Evolutionary conservation across 1,140 invertebrate species (phyloP).

Genomic region (Patella vulgata): DNA sequence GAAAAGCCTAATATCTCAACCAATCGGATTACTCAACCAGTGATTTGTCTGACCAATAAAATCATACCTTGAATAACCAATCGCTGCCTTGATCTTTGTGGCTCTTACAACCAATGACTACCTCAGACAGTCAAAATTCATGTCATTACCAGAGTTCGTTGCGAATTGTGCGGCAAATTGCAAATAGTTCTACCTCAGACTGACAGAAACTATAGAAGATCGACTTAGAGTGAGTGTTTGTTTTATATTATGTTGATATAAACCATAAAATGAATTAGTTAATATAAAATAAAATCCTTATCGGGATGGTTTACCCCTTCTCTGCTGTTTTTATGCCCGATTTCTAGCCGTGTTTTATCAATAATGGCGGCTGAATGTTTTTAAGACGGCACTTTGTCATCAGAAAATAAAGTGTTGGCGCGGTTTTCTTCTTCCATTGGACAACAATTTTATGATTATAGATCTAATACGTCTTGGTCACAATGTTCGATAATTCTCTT

Average conservation of each 20-base stretch:
- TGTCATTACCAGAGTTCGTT: constrained; percentile 37
- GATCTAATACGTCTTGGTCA: too few relatives aligned
- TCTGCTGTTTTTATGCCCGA: background rate
- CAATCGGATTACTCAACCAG: background rate
- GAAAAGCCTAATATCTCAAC: background rate
- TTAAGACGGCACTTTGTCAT: background rate
- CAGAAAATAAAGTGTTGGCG: background rate
- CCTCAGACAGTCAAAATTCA: constrained; percentile 7
- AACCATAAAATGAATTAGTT: background rate
- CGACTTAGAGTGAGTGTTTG: background rate
- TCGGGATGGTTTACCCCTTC: background rate
- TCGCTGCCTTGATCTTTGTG: constrained; percentile 8
- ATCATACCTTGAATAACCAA: constrained; percentile 5
- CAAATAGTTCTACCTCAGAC: constrained; percentile 15
- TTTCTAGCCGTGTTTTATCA: background rate
- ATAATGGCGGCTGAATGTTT: background rate
- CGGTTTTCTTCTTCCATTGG: background rate
- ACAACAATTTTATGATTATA: background rate
- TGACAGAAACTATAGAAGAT: background rate
- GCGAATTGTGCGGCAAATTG: constrained; percentile 39
- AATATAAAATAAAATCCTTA: background rate
- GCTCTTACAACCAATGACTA: constrained; percentile 9
- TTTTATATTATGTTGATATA: background rate
- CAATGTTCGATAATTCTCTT: too few relatives aligned
- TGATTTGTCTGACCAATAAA: constrained; percentile 8